Conservation (phyloP, 2,888 invertebrate species). For the Epicampocera succincta region DNA sequence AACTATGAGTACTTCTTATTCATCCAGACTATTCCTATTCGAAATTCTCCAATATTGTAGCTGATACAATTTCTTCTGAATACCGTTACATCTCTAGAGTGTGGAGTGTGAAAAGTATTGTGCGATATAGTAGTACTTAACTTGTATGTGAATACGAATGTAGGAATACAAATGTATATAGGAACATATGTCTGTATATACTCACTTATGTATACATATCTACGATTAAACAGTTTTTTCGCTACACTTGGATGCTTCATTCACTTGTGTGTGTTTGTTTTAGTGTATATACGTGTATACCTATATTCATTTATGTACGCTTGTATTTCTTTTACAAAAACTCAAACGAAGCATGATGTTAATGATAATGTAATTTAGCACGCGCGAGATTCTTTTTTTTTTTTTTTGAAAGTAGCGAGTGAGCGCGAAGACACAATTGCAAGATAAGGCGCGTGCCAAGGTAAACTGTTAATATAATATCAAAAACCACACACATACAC, state of each 20-base stretch:
- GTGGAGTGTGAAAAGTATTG: not conserved
- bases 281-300: constrained; percentile 39
- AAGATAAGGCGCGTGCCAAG: constrained; percentile 66
- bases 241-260: constrained; percentile 54
- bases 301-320: too few relatives aligned
- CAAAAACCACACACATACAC: constrained; percentile 18
- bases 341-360: constrained; percentile 63
- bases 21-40: too few relatives aligned
- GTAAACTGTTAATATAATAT: constrained; percentile 58
- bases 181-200: constrained; percentile 3
- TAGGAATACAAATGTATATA: not conserved
- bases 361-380: constrained; percentile 63
- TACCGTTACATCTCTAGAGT: too few relatives aligned
- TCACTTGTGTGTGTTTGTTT: constrained; percentile 35
- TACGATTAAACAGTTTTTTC: constrained; percentile 44
- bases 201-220: not conserved
- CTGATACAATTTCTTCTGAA: too few relatives aligned
- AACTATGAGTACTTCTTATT: too few relatives aligned
- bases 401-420: constrained; percentile 25
- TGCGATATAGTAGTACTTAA: too few relatives aligned
- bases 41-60: too few relatives aligned
- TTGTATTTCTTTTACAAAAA: constrained; percentile 35
- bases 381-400: constrained; percentile 57
- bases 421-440: constrained; percentile 58
- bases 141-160: too few relatives aligned